Evolutionary conservation across 2,113 vertebrate species (phyloP).

Genomic region (Prionailurus bengalensis): DNA sequence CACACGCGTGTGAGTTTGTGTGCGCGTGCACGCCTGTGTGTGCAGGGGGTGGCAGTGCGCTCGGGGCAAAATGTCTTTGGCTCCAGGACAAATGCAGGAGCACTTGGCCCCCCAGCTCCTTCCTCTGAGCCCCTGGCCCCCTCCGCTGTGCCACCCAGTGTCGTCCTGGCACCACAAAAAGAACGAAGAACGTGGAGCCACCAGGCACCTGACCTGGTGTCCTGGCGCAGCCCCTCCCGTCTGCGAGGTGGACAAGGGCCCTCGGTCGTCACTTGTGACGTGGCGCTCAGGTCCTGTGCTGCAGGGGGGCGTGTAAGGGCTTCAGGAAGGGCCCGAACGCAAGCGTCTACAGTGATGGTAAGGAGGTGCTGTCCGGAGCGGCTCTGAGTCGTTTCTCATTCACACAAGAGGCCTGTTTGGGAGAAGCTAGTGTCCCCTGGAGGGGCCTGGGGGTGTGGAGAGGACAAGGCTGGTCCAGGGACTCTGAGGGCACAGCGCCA

Average conservation of each 20-base stretch:
- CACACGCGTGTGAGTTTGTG: no score
- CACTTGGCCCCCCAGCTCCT: not conserved
- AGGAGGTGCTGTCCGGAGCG: not conserved
- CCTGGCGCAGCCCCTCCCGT: not conserved
- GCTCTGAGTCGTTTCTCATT: not conserved
- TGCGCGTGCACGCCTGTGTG: not conserved
- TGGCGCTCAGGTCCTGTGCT: not conserved
- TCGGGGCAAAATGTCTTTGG: rapidly evolving
- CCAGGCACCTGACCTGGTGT: rapidly evolving
- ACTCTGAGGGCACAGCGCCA: rapidly evolving
- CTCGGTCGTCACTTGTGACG: rapidly evolving
- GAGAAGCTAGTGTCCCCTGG: not conserved
- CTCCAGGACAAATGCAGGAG: not conserved
- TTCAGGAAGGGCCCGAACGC: rapidly evolving
- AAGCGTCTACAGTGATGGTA: rapidly evolving
- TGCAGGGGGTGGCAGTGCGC: no score
- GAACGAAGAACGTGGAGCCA: rapidly evolving
- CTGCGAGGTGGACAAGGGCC: not conserved
- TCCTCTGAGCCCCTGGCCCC: not conserved
- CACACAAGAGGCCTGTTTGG: rapidly evolving
- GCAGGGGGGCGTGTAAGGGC: rapidly evolving
- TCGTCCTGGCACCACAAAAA: not conserved
- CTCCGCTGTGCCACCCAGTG: rapidly evolving
- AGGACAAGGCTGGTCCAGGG: not conserved
- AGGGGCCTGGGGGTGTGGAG: not conserved